Evolutionary conservation across 1,140 invertebrate species (phyloP).

Genomic region (Telenomus remus): DNA sequence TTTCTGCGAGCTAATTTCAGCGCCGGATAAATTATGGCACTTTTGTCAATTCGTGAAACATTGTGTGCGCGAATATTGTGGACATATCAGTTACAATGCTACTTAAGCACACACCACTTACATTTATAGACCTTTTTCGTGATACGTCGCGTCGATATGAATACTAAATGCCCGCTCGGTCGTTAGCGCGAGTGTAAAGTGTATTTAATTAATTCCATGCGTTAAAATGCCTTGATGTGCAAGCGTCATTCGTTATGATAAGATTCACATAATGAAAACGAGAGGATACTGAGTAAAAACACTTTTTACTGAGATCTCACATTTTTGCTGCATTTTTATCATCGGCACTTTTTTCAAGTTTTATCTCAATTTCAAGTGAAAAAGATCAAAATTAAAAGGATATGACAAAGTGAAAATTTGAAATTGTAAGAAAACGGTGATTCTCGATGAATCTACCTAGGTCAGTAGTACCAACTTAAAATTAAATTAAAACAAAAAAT

Average conservation of each 20-base stretch:
- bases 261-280: neutral
- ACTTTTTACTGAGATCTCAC: no score
- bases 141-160: slow-evolving; percentile 14
- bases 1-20: slow-evolving; percentile 37
- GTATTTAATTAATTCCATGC: slow-evolving; percentile 15
- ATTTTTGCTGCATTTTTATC: no score
- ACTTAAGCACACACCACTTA: slow-evolving; percentile 53
- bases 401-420: no score
- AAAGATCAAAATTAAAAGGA: no score
- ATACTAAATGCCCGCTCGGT: slow-evolving; percentile 15
- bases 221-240: neutral
- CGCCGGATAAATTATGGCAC: slow-evolving; percentile 54
- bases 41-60: slow-evolving; percentile 52
- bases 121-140: slow-evolving; percentile 46
- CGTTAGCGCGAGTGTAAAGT: slow-evolving; percentile 29
- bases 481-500: no score
- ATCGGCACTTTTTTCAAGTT: no score
- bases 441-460: no score
- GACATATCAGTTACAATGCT: slow-evolving; percentile 53
- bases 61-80: slow-evolving; percentile 52
- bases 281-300: no score
- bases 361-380: no score
- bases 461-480: no score
- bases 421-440: no score
- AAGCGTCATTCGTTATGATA: neutral